Percentiles rank a stretch among this genome's conserved stretches.
Evolutionary conservation across 1,140 invertebrate genomes (phyloP).

Genomic region (Drosophila repleta): DNA sequence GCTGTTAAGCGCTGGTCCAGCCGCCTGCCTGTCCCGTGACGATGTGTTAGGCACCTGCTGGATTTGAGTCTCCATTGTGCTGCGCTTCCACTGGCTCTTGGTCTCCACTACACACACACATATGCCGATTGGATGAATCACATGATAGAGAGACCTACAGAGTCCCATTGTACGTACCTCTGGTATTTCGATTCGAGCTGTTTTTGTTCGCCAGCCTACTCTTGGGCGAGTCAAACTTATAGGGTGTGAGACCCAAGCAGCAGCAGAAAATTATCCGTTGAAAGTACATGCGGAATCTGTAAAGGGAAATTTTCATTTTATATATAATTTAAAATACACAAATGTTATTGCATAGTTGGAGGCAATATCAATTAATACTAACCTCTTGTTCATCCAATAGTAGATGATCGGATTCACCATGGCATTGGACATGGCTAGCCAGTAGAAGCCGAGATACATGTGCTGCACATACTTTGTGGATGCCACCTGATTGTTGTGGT

Average conservation of each 20-base stretch:
- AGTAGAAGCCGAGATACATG: conserved; percentile 93
- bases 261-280: conserved; percentile 85
- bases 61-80: conserved; percentile 82
- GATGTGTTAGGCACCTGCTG: conserved; percentile 64
- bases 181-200: conserved; percentile 64
- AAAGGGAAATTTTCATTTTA: background rate
- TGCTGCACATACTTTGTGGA: conserved; percentile 91
- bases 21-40: conserved; percentile 48
- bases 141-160: conserved; percentile 14
- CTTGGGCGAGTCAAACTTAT: conserved; percentile 66
- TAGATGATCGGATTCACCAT: conserved; percentile 97
- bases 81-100: conserved; percentile 80
- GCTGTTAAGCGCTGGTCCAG: conserved; percentile 23
- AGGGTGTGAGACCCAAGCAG: conserved; percentile 61
- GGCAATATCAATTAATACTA: background rate
- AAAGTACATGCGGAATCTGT: conserved; percentile 86
- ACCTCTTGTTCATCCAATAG: conserved; percentile 95
- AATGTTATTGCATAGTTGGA: background rate
- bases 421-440: conserved; percentile 96
- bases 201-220: conserved; percentile 67
- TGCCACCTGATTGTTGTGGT: conserved; percentile 89
- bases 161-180: conserved; percentile 52
- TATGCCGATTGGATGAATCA: conserved; percentile 25
- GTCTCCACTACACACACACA: conserved; percentile 52
- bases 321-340: no score